Evolutionary conservation across 2,888 invertebrate species (phyloP).

Genomic region (Coelinius sp.): DNA sequence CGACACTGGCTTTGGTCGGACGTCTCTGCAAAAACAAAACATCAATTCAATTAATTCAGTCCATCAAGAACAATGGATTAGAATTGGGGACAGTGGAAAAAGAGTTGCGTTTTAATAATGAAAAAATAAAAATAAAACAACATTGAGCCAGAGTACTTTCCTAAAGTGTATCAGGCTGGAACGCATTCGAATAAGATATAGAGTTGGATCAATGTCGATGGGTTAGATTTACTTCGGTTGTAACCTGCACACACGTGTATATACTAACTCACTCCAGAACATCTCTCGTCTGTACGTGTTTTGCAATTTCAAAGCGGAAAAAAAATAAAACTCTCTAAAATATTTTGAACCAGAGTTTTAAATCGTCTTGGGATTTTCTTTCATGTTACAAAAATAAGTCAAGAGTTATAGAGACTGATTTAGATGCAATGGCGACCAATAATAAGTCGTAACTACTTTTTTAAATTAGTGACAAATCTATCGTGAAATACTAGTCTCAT

Average conservation of each 20-base stretch:
- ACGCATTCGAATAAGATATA: conserved; percentile 46
- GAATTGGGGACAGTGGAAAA: conserved; percentile 7
- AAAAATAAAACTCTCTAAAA: conserved; percentile 13
- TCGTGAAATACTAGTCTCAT: not conserved
- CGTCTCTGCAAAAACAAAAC: conserved; percentile 55
- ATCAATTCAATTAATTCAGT: not conserved
- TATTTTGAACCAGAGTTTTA: not conserved
- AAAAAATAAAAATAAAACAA: conserved; percentile 38
- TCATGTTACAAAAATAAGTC: not conserved
- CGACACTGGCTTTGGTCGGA: conserved; percentile 60
- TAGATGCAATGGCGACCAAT: conserved; percentile 1
- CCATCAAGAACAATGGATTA: not conserved
- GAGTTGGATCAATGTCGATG: conserved; percentile 28
- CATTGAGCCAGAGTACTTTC: conserved; percentile 10
- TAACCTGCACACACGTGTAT: conserved; percentile 6
- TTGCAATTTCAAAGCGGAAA: not conserved
- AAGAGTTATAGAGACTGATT: not conserved
- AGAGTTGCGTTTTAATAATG: conserved; percentile 29
- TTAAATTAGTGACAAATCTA: not conserved
- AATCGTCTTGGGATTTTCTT: not conserved
- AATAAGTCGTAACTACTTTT: not conserved
- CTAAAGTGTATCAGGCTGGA: conserved; percentile 61
- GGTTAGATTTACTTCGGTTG: conserved; percentile 22
- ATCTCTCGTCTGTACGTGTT: conserved; percentile 8
- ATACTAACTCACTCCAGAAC: conserved; percentile 16